A percentile compares a stretch with the other conserved stretches of the same genome.
Conservation (phyloP, 2,797 vertebrate species). For the Urophycis tenuis region DNA sequence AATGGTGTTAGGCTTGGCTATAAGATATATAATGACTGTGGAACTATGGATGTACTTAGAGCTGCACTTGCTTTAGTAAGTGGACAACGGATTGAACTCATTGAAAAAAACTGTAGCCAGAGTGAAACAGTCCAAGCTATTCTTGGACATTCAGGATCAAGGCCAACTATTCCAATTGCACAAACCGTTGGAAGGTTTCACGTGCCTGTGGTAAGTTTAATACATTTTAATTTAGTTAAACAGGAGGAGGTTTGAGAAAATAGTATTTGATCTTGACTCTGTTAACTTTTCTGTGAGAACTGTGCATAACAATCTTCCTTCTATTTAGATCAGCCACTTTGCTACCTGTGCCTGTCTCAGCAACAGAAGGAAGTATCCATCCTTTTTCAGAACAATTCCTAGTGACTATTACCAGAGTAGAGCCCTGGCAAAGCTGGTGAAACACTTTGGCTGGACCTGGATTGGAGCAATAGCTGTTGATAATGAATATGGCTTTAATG, state of each 20-base stretch:
- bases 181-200: constrained; percentile 64
- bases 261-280: neutral
- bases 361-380: constrained; percentile 65
- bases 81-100: constrained; percentile 38
- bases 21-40: constrained; percentile 69
- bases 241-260: neutral
- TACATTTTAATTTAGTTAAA: too few species aligned
- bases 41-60: constrained; percentile 68
- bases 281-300: neutral
- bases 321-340: constrained; percentile 70
- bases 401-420: constrained; percentile 73
- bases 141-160: constrained; percentile 73
- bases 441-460: constrained; percentile 71
- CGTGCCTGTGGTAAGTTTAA: constrained; percentile 69
- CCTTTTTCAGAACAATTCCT: constrained; percentile 74
- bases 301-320: constrained; percentile 9
- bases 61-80: constrained; percentile 65
- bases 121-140: constrained; percentile 61
- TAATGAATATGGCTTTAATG: constrained; percentile 67
- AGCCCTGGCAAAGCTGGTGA: constrained; percentile 69
- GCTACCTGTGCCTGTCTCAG: constrained; percentile 72
- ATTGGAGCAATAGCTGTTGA: constrained; percentile 66
- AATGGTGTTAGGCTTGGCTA: constrained; percentile 64
- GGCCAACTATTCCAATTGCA: constrained; percentile 69
- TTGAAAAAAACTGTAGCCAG: constrained; percentile 51